Percentiles rank a stretch among this genome's conserved stretches.
phyloP scores from a whole-genome alignment of 2,113 vertebrate species.

The Epinephelus moara region DNA sequence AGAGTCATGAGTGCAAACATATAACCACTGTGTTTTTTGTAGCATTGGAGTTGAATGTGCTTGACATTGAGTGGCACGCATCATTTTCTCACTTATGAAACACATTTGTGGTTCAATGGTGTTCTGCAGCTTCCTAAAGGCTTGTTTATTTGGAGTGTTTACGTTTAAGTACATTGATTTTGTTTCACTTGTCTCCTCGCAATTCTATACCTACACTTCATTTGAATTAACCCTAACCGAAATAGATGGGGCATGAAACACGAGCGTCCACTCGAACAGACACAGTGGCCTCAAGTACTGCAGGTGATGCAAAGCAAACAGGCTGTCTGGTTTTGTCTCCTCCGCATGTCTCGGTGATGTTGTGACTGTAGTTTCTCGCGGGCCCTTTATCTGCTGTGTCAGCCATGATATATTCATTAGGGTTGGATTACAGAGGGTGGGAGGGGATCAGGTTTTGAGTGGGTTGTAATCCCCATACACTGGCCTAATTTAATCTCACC shows the following conservation, averaged over 20 bases:
- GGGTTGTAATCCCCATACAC: constrained; percentile 85
- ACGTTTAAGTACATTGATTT: constrained; percentile 65
- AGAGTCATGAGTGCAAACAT: background rate
- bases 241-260: constrained; percentile 45
- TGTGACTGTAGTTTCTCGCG: constrained; percentile 60
- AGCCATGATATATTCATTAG: constrained; percentile 85
- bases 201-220: constrained; percentile 32
- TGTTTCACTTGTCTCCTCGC: constrained; percentile 31
- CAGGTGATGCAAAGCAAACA: constrained; percentile 44
- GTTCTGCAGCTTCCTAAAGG: constrained; percentile 29
- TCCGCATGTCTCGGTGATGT: constrained; percentile 43
- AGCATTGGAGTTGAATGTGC: constrained; percentile 1
- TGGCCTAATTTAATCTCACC: constrained; percentile 86
- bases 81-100: background rate
- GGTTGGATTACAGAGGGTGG: constrained; percentile 81
- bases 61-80: background rate
- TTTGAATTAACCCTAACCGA: constrained; percentile 51
- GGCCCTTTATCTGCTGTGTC: constrained; percentile 76
- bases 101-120: constrained; percentile 3
- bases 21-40: background rate
- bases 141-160: constrained; percentile 55
- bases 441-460: constrained; percentile 82
- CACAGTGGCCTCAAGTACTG: constrained; percentile 33
- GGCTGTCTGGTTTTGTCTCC: constrained; percentile 36
- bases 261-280: constrained; percentile 9